Conservation (phyloP, 1,140 invertebrate genomes). For the Brachionus asplanchnoidis region DNA sequence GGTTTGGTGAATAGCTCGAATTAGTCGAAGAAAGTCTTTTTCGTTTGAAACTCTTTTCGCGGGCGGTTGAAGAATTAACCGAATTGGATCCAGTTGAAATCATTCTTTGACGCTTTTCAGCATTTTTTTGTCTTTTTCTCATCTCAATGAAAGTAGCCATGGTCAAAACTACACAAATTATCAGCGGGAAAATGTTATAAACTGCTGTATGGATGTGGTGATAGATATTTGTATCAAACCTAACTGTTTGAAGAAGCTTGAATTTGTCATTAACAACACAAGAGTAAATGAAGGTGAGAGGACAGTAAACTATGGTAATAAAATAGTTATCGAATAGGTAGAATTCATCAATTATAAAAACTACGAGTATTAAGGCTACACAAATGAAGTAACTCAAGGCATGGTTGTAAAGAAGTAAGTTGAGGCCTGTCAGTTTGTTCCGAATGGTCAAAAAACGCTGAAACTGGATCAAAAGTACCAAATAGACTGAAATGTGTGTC, state of each 20-base stretch:
- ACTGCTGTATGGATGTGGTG: background rate
- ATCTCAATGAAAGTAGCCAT: background rate
- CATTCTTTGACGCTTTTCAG: background rate
- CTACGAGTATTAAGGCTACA: background rate
- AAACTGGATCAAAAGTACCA: background rate
- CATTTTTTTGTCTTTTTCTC: background rate
- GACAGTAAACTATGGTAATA: conserved; percentile 28
- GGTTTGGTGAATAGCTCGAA: background rate
- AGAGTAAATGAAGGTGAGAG: background rate
- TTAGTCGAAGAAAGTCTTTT: background rate
- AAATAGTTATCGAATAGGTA: conserved; percentile 15
- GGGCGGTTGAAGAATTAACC: background rate
- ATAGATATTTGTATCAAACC: background rate
- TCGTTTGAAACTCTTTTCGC: background rate
- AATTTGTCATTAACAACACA: conserved; percentile 1
- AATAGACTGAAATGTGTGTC: background rate
- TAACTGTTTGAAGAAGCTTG: background rate
- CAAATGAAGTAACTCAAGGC: conserved; percentile 24
- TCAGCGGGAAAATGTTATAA: background rate
- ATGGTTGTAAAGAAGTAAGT: background rate
- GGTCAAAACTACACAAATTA: background rate
- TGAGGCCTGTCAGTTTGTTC: background rate
- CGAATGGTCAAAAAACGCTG: conserved; percentile 8
- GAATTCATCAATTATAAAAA: conserved; percentile 29
- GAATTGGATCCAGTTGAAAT: background rate